Percentiles rank a stretch among this genome's conserved stretches.
phyloP scores from a whole-genome alignment of 2,888 invertebrate species.

The Nomada lathburiana region DNA sequence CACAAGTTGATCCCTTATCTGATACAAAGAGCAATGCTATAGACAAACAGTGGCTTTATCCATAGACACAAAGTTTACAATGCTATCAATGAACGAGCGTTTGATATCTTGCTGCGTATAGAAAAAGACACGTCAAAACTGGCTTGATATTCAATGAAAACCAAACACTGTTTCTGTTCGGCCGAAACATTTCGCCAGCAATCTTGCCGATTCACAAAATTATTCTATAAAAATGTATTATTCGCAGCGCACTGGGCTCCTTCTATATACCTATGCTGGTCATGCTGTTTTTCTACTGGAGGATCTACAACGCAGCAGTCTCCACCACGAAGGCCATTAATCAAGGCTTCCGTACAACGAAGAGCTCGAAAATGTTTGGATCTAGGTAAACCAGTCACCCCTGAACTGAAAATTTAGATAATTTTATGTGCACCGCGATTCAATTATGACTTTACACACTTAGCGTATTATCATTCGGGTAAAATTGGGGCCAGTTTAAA shows the following conservation, averaged over 20 bases:
- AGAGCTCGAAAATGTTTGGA: slow-evolving; percentile 86
- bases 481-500: too few relatives aligned
- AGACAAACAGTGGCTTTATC: slow-evolving; percentile 34
- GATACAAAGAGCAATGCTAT: slow-evolving; percentile 33
- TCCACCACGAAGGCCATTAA: slow-evolving; percentile 96
- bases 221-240: slow-evolving; percentile 27
- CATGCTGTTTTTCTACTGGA: slow-evolving; percentile 99
- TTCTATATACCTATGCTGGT: slow-evolving; percentile 99
- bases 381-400: slow-evolving; percentile 76
- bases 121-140: slow-evolving; percentile 27
- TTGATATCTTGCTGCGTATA: slow-evolving; percentile 10
- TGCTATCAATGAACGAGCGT: slow-evolving; percentile 17
- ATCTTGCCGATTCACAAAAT: slow-evolving; percentile 5
- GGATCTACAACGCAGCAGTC: slow-evolving; percentile 97
- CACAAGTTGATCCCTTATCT: slow-evolving; percentile 37
- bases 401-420: neutral
- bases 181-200: neutral
- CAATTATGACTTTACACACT: too few relatives aligned
- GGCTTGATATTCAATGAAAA: slow-evolving; percentile 6
- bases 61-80: slow-evolving; percentile 31
- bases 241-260: slow-evolving; percentile 95
- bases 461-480: too few relatives aligned
- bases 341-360: slow-evolving; percentile 95
- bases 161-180: neutral
- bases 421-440: too few relatives aligned